Base-by-base conservation (phyloP, 2,797 vertebrate genomes). In the Galagoides demidoff region DNA sequence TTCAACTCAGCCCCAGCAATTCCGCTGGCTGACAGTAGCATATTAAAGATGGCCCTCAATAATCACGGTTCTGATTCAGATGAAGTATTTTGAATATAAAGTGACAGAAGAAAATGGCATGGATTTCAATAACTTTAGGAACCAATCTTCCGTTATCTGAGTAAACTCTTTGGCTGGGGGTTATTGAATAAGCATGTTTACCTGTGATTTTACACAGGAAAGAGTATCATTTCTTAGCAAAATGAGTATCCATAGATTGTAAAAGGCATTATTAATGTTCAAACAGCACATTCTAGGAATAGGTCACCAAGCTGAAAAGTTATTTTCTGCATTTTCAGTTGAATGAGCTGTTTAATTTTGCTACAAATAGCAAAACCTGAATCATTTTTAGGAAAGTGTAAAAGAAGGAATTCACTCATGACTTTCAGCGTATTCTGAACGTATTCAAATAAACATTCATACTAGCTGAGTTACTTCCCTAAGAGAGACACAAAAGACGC, bases 151-250 rank as follows among this genome's bases (percentile, higher is more conserved):
- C 74, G 89, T 92, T 94, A 27, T 96, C 87, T 95, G 90, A 96
- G 59, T 71, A 90, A 96, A 92, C 37, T 96, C 81, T 96, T 96
- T 95, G 73, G 23, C 23, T 96, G 59, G 70, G 61, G 57, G 68
- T 68, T 91, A 95, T 86, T 97, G 92, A 97, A 97, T 96, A 97
- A 97, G 39, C 43, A 93, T 97, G 83, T 95, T 98, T 98, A 95
- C 63, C 61, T 96, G 59, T 93, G 92, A 84, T 98, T 98, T 97
- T 97, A 92, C 61, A 85, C 3, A 97, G 85, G n/a, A 85, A 97
- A 97, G 74, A 14, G 9, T 95, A 96, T 93, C 1, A 95, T 98
- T 98, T 98, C 61, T 96, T 84, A 94, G 64, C 31, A 97, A 98
- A 98, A 97, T 90, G 55, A 97, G 78, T 31, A 96, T 95, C 64